A percentile compares a stretch with the other conserved stretches of the same genome.
Conservation (phyloP, 2,113 vertebrate species). For the Synodontis membranacea region DNA sequence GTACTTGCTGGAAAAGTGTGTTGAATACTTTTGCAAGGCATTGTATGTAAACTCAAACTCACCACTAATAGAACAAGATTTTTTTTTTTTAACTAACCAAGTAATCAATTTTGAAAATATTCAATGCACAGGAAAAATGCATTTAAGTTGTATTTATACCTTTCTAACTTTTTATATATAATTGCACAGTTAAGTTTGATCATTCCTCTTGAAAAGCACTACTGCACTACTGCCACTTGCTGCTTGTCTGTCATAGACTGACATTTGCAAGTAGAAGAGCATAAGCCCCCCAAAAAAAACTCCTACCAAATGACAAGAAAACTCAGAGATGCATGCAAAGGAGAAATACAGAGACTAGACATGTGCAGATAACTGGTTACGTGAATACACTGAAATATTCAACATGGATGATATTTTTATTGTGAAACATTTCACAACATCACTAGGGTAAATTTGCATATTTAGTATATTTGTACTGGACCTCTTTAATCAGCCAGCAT, state of each 20-base stretch:
- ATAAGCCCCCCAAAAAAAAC: neutral
- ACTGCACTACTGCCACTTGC: neutral
- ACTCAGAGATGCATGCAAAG: neutral
- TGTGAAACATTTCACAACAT: neutral
- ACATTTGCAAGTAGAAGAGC: constrained; percentile 1
- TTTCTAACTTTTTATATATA: neutral
- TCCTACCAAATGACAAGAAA: constrained; percentile 3
- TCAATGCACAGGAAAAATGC: neutral
- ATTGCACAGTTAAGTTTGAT: neutral
- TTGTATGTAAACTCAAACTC: neutral
- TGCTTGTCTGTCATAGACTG: neutral
- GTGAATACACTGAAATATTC: constrained; percentile 1
- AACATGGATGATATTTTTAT: neutral
- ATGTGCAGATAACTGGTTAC: neutral
- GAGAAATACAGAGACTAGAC: neutral
- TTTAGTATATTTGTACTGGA: neutral
- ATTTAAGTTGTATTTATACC: neutral
- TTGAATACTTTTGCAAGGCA: neutral
- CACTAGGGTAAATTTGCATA: neutral
- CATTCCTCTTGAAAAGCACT: neutral
- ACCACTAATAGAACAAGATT: too few species aligned
- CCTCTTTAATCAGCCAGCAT: neutral
- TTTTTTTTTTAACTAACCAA: neutral
- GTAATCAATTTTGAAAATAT: neutral
- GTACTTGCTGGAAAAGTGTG: neutral